phyloP scores from a whole-genome alignment of 2,797 vertebrate genomes.

The Acanthiza pusilla region DNA sequence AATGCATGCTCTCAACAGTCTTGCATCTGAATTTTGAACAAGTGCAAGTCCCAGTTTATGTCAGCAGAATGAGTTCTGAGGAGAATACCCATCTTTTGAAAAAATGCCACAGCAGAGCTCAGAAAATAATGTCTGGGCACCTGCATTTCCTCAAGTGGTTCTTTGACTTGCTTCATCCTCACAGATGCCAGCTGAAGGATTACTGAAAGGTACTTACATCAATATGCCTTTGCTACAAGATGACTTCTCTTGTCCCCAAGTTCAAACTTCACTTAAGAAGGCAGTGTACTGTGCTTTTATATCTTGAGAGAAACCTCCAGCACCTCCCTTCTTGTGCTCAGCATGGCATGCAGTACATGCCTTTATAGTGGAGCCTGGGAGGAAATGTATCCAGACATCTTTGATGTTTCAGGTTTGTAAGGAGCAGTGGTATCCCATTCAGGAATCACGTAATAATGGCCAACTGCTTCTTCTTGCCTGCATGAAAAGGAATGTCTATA shows the following conservation, averaged over 20 bases:
- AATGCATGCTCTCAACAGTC: not conserved
- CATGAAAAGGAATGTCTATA: not conserved
- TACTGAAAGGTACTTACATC: not conserved
- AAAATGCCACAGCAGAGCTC: not conserved
- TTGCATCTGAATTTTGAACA: not conserved
- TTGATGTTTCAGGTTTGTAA: not conserved
- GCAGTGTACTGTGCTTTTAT: rapidly evolving
- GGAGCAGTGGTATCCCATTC: not conserved
- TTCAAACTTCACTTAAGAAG: not conserved
- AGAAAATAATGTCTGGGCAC: not conserved
- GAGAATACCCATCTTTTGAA: not conserved
- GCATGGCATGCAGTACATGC: too few species aligned
- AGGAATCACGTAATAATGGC: not conserved
- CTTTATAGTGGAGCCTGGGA: not conserved
- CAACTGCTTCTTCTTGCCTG: not conserved
- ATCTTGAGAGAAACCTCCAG: not conserved
- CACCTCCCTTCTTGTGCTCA: not conserved
- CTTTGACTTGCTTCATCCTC: not conserved
- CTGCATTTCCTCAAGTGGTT: not conserved
- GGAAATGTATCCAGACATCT: not conserved
- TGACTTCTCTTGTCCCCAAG: not conserved
- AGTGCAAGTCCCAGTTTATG: not conserved
- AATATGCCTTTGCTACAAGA: not conserved
- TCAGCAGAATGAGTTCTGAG: not conserved
- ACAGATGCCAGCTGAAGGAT: rapidly evolving